Evolutionary conservation across 2,797 vertebrate genomes (phyloP).

Genomic region (Chiropotes sagulatus): DNA sequence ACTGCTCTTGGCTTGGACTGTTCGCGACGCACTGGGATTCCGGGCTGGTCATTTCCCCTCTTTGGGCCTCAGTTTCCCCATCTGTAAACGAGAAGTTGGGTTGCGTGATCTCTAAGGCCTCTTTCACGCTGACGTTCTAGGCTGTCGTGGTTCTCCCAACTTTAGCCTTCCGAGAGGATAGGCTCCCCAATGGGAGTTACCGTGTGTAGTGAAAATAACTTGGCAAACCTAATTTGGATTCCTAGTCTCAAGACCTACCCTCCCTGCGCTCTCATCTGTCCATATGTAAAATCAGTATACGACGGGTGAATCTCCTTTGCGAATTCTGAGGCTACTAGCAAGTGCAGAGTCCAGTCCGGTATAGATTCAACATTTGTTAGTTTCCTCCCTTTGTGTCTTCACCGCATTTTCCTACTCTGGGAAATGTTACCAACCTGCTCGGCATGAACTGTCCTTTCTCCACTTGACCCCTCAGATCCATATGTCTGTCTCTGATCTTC

Average conservation of each 20-base stretch:
- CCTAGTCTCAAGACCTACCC: not conserved
- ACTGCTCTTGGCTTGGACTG: not conserved
- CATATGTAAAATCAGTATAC: not conserved
- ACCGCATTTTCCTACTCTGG: not conserved
- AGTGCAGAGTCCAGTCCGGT: not conserved
- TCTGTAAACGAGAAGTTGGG: constrained; percentile 1
- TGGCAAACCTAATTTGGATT: constrained; percentile 1
- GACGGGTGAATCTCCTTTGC: not conserved
- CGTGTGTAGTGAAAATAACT: not conserved
- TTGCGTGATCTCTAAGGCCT: not conserved
- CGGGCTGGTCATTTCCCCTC: not conserved
- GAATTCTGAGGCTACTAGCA: not conserved
- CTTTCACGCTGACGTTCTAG: not conserved
- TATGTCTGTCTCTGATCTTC: not conserved
- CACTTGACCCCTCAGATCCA: not conserved
- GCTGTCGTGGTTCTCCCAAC: constrained; percentile 10
- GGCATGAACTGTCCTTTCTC: not conserved
- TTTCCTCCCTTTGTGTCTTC: not conserved
- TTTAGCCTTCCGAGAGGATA: not conserved
- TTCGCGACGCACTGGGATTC: not conserved
- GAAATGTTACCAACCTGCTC: not conserved
- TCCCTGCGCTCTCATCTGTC: not conserved
- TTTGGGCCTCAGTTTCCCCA: not conserved
- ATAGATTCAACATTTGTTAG: not conserved
- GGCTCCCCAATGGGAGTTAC: not conserved